Conservation (phyloP, 2,113 vertebrate genomes). For the Anseranas semipalmata region DNA sequence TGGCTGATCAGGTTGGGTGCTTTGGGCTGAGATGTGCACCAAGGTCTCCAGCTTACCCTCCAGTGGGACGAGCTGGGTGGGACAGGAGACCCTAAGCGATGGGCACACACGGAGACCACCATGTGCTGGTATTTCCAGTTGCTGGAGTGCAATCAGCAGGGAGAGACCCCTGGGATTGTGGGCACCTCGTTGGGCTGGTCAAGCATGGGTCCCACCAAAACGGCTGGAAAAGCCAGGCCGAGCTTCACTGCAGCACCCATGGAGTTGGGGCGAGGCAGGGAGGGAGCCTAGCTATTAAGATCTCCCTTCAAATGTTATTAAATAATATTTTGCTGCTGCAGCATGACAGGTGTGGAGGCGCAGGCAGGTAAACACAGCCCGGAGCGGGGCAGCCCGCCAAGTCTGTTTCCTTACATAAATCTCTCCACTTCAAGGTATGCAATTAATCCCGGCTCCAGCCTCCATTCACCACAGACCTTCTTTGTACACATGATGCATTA, state of each 20-base stretch:
- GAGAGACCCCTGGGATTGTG: not conserved
- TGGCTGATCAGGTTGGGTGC: not conserved
- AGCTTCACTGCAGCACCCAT: fast-evolving
- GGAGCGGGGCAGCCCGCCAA: constrained; percentile 44
- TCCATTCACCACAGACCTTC: constrained; percentile 58
- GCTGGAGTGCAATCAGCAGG: not conserved
- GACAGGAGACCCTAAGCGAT: not conserved
- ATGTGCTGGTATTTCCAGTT: not conserved
- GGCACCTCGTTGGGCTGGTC: not conserved
- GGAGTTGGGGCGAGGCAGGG: not conserved
- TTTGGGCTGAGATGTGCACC: not conserved
- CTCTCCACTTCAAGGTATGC: constrained; percentile 72
- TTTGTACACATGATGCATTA: constrained; percentile 67
- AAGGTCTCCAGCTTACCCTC: not conserved
- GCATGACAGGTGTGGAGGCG: constrained; percentile 61
- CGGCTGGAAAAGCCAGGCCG: not conserved
- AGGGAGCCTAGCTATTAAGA: not conserved
- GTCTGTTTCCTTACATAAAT: constrained; percentile 75
- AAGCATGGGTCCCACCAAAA: not conserved
- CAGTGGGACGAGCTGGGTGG: not conserved
- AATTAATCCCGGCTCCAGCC: constrained; percentile 72
- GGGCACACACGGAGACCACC: not conserved
- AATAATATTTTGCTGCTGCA: constrained; percentile 51
- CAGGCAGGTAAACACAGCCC: constrained; percentile 57
- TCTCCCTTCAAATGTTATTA: constrained; percentile 54